phyloP scores from a whole-genome alignment of 2,113 vertebrate genomes.

The Dipodomys merriami region DNA sequence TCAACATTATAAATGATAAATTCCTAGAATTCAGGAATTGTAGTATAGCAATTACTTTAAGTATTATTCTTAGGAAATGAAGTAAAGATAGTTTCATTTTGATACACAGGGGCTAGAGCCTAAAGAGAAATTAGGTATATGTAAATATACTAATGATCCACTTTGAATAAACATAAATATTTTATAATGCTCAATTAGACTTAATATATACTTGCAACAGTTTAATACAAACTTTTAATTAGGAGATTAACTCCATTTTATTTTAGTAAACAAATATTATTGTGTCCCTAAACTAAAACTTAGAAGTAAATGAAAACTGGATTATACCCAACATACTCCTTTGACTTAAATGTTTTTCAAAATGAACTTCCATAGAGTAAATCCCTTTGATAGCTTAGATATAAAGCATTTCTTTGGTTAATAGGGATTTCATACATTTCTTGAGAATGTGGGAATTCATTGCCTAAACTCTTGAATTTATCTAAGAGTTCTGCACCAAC shows the following conservation, averaged over 20 bases:
- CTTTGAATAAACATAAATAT: conserved; percentile 64
- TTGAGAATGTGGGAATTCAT: background rate
- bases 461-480: background rate
- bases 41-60: conserved; percentile 79
- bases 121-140: background rate
- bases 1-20: conserved; percentile 55
- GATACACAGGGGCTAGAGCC: conserved; percentile 73
- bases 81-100: conserved; percentile 69
- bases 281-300: conserved; percentile 1
- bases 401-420: background rate
- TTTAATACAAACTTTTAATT: conserved; percentile 44
- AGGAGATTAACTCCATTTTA: background rate
- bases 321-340: background rate
- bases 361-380: background rate
- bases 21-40: conserved; percentile 46
- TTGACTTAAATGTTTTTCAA: background rate
- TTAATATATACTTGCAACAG: background rate
- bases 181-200: background rate
- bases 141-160: conserved; percentile 64
- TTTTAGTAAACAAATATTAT: conserved; percentile 42
- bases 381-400: background rate
- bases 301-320: background rate
- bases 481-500: background rate
- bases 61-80: conserved; percentile 65
- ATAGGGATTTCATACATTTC: background rate